Base-by-base conservation (phyloP, 2,888 invertebrate species). In the Girardia tigrina region DNA sequence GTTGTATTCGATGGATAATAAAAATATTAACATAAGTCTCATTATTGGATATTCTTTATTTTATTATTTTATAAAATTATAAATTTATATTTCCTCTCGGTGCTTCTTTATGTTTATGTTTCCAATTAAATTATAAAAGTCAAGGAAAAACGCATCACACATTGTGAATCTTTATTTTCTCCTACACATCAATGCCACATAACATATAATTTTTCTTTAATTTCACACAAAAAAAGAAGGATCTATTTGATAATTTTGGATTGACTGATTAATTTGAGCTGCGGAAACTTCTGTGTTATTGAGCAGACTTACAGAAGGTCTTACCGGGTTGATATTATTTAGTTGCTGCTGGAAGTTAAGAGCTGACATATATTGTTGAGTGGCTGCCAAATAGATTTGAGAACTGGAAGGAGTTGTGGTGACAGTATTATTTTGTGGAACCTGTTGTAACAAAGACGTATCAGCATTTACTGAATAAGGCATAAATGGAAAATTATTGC, bases 331-430 rank as follows among this genome's bases (percentile, higher is more conserved):
- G 56, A 56, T 56, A 56, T 56, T 56, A n/a, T 56, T 56, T n/a
- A 56, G 56, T n/a, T 56, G 56, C 56, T 56, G 56, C 23, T 56
- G 56, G n/a, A 56, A 56, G n/a, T 56, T 56, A 23, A 56, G 56
- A 56, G 56, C 56, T 20, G 56, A 56, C 56, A 56, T 56, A n/a
- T 56, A 56, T 16, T 56, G 56, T n/a, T 56, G 56, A 56, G 56
- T 56, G 4, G 56, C 4, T 56, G 56, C 56, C 56, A 56, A 56
- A 56, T 56, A 56, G 4, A 56, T 4, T 56, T 56, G 56, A 56
- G 56, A 16, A 56, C 23, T 56, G n/a, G 56, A 8, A 6, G 56
- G n/a, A 56, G 56, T 16, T 56, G 56, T 56, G n/a, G 56, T 56
- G 20, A 4, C 56, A 56, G 56, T 12, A 56, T 4, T 56, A 56